phyloP scores from a whole-genome alignment of 37 sponge, comb jelly and placozoan species.

The Axinella damicornis region DNA sequence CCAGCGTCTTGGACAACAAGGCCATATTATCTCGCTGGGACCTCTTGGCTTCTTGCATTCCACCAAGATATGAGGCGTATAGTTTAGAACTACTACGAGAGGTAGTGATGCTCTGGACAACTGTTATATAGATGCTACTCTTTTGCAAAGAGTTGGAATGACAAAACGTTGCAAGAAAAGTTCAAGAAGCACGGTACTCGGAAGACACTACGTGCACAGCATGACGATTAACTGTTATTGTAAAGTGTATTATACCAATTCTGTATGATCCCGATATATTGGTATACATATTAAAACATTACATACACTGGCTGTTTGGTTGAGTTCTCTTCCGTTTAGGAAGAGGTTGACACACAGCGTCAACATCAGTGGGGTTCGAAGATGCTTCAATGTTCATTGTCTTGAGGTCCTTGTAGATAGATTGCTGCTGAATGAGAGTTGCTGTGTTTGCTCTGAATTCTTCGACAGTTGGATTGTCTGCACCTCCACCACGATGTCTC shows the following conservation, averaged over 20 bases:
- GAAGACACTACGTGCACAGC: constrained; percentile 9
- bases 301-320: no score
- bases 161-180: no score
- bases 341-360: not conserved
- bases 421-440: constrained; percentile 33
- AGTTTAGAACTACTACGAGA: constrained; percentile 27
- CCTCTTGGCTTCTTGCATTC: constrained; percentile 7
- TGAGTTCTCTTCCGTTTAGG: constrained; percentile 23
- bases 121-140: constrained; percentile 12
- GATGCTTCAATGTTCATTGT: constrained; percentile 34
- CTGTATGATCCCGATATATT: no score
- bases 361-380: not conserved
- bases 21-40: constrained; percentile 1
- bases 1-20: not conserved
- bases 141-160: constrained; percentile 38
- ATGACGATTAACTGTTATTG: no score
- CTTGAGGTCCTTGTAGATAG: constrained; percentile 36
- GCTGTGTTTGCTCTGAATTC: constrained; percentile 24
- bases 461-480: constrained; percentile 39
- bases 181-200: constrained; percentile 23
- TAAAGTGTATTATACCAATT: no score
- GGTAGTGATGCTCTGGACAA: constrained; percentile 27
- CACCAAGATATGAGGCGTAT: constrained; percentile 17
- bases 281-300: no score
- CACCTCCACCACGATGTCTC: constrained; percentile 46